A percentile compares a stretch with the other conserved stretches of the same genome.
Conservation (phyloP, 2,113 vertebrate genomes). For the Cephalopholis sonnerati region DNA sequence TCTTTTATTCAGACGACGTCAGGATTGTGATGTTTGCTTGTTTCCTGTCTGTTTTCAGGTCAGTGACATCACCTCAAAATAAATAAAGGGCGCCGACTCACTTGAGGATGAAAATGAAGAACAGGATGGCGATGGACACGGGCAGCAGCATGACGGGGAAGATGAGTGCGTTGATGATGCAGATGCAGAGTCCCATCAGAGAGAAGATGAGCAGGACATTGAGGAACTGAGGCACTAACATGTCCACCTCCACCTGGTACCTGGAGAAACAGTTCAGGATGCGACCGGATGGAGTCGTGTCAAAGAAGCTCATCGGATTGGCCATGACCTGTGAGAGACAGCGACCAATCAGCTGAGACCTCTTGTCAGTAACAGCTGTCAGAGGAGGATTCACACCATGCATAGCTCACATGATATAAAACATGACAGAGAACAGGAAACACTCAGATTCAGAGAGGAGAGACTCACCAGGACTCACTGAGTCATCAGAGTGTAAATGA, state of each 20-base stretch:
- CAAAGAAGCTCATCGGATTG: constrained; percentile 85
- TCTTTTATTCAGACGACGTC: no score
- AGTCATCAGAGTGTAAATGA: no score
- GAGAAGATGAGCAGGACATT: constrained; percentile 85
- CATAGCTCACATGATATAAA: no score
- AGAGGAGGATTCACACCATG: no score
- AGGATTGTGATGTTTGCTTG: no score
- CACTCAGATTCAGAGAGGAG: no score
- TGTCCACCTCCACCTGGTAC: constrained; percentile 83
- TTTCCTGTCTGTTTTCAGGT: no score
- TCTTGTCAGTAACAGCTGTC: no score
- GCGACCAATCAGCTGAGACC: no score
- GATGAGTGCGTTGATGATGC: constrained; percentile 66
- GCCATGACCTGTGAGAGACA: constrained; percentile 74
- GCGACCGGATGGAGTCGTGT: constrained; percentile 83
- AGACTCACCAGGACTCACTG: no score
- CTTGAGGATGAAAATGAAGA: constrained; percentile 45
- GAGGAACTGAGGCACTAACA: constrained; percentile 76
- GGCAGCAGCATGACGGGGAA: constrained; percentile 69
- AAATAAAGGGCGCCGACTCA: background rate
- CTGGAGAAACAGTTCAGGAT: constrained; percentile 88
- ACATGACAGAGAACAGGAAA: no score
- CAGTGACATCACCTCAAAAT: no score
- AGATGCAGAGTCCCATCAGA: constrained; percentile 45
- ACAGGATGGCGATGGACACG: constrained; percentile 67